These are phyloP conservation scores for Ceyx melanurus DNA, from an alignment of 2,113 vertebrate species.

Conservation along the genomic window DNA sequence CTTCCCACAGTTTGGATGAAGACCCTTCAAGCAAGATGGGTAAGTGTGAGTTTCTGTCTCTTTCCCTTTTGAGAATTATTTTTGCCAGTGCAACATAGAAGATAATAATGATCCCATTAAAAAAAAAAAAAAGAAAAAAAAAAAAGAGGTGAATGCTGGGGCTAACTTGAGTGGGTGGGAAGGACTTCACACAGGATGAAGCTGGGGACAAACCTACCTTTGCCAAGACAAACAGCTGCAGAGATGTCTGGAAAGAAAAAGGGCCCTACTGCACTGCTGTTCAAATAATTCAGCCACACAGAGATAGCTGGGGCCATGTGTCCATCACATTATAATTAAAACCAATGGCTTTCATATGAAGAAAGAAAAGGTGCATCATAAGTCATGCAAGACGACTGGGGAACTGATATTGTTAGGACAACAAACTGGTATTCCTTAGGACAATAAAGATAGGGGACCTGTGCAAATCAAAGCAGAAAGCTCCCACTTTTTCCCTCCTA, in stretches of 20 bases:
- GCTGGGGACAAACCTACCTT: neutral
- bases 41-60: conserved; percentile 29
- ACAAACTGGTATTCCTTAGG: conserved; percentile 14
- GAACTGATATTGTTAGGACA: neutral
- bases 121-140: conserved; percentile 27
- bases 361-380: neutral
- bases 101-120: conserved; percentile 27
- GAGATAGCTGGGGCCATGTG: neutral
- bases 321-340: neutral
- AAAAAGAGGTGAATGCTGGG: conserved; percentile 19
- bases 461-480: conserved; percentile 13
- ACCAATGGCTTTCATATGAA: neutral
- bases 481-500: conserved; percentile 23
- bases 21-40: neutral
- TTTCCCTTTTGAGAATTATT: neutral
- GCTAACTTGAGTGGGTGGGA: conserved; percentile 45
- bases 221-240: conserved; percentile 67
- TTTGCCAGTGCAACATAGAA: neutral
- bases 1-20: neutral
- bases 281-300: neutral
- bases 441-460: neutral
- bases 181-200: conserved; percentile 37
- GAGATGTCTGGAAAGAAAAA: conserved; percentile 24
- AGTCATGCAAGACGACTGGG: neutral
- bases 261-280: neutral